Evolutionary conservation across 2,888 invertebrate species (phyloP), one percentile per base, ranked within the genome.

Genomic region (Pasiphila rectangulata): DNA sequence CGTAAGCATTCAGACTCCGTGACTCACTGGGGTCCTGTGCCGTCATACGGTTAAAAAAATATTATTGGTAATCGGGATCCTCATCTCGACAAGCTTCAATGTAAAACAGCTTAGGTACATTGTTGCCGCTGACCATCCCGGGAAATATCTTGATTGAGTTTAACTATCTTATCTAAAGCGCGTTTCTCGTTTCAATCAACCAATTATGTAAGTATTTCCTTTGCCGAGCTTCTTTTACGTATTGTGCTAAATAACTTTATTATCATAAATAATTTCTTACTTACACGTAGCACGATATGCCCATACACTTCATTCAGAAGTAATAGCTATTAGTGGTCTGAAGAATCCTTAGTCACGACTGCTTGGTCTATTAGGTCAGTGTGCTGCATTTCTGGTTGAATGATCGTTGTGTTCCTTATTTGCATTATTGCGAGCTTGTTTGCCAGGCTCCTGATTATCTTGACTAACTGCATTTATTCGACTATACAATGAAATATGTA

Each of bases 11-110:
- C 54, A 53, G 60, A 62, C 57, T 62, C 64, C 67, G 55, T 72
- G 72, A 72, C 62, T 70, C 72, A 72, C 57, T 55, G 59, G 57
- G 57, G 46, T 62, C 41, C 58, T 57, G 61, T 53, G 54, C 56
- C 55, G 49, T 62, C 57, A 53, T 55, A 47, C 48, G 32, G 50
- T 51, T 54, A 55, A 53, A 45, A 46, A 51, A 49, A 47, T 40
- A 51, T 45, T 56, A 50, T 45, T 45, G 49, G 36, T 49, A 45
- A 45, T 45, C 50, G 16, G 23, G 37, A 45, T 37, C 32, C 25
- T 41, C 36, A 29, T 40, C 40, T 36, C 19, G 7, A 46, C n/a
- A n/a, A n/a, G n/a, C 17, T 32, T 17, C 17, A 17, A 32, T 17
- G 17, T 9, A 30, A 29, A 23, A 39, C 38, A 25, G 21, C 21